phyloP scores from a whole-genome alignment of 2,113 vertebrate species.

The Paramormyrops kingsleyae region DNA sequence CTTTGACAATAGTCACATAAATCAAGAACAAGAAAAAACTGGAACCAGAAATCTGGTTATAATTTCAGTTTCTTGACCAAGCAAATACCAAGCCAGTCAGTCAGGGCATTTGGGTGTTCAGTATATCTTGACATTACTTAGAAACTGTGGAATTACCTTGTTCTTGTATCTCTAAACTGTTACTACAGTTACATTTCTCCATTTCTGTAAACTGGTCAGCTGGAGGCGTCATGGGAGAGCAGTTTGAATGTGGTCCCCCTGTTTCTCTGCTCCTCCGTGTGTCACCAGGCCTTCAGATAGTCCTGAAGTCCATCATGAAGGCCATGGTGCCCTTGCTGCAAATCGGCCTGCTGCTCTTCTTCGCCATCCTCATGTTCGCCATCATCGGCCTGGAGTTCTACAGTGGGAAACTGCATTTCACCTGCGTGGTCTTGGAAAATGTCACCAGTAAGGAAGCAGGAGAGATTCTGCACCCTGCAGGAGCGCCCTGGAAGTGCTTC shows the following conservation, averaged over 20 bases:
- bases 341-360: constrained; percentile 94
- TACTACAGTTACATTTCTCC: not conserved
- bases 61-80: not conserved
- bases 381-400: constrained; percentile 98
- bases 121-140: not conserved
- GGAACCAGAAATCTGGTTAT: not conserved
- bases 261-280: constrained; percentile 18
- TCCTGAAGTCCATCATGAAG: constrained; percentile 98
- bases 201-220: not conserved
- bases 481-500: not conserved
- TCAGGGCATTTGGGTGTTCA: not conserved
- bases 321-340: constrained; percentile 97
- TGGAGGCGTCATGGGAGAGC: too few species aligned
- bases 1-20: not conserved
- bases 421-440: constrained; percentile 62
- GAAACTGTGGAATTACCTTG: not conserved
- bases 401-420: constrained; percentile 85
- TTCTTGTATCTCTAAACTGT: not conserved
- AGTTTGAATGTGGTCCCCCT: constrained; percentile 7
- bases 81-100: not conserved
- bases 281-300: constrained; percentile 85
- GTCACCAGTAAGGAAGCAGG: constrained; percentile 38
- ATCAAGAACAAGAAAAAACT: not conserved
- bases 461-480: not conserved
- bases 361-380: constrained; percentile 97